Percentiles rank a stretch among this genome's conserved stretches.
These are phyloP conservation scores for Candoia aspera DNA, from an alignment of 2,113 vertebrate genomes.

Conservation along the genomic window DNA sequence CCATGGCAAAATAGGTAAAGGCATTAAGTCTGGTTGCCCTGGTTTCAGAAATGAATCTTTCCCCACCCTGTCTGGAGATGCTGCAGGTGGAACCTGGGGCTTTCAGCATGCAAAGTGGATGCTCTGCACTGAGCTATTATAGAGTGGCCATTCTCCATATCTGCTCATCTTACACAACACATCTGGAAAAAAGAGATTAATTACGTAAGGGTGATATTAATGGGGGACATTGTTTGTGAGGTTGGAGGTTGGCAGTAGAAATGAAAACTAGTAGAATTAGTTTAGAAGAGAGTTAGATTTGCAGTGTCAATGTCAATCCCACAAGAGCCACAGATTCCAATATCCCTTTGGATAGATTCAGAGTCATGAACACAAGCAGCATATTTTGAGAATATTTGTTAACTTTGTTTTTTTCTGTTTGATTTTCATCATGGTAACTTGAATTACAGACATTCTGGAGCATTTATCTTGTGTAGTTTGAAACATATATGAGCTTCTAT, in stretches of 20 bases:
- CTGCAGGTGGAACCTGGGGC: neutral
- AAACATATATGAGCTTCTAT: neutral
- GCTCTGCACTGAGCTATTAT: neutral
- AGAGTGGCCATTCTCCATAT: neutral
- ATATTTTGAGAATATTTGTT: neutral
- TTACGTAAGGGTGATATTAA: neutral
- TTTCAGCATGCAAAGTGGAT: neutral
- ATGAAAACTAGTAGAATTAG: neutral
- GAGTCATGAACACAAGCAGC: neutral
- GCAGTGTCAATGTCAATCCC: too few relatives aligned
- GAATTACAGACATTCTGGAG: neutral
- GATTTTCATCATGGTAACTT: neutral
- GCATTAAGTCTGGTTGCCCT: neutral
- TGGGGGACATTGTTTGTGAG: neutral
- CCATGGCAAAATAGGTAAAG: neutral
- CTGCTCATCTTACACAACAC: neutral
- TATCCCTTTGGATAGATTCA: neutral
- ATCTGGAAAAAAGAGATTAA: neutral
- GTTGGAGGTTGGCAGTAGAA: neutral
- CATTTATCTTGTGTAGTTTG: neutral
- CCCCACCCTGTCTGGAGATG: neutral
- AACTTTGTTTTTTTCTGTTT: neutral
- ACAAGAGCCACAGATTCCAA: neutral
- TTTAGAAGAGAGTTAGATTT: neutral
- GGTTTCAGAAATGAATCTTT: neutral